Base-by-base conservation (phyloP, 2,113 vertebrate species). In the Lagopus leucura region DNA sequence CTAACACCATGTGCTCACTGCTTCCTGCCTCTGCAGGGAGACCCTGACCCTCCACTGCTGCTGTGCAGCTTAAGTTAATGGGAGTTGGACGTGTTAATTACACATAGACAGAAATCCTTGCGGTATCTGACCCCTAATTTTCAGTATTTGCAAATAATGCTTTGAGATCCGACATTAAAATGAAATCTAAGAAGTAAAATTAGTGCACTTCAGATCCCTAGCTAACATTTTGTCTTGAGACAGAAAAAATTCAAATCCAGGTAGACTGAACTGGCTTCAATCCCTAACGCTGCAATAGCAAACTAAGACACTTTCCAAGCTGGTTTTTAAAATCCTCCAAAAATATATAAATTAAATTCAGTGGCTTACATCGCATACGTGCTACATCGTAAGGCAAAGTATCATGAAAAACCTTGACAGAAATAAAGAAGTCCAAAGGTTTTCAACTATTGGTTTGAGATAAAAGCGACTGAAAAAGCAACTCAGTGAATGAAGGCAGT, bases 291-390 rank as follows among this genome's bases (percentile, higher is more conserved):
- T 93, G 84, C 79, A 96, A 93, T 63, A 94, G 88, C 92, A 97
- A 97, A 87, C 86, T 86, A 95, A 77, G 60, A 93, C 76, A n/a
- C 48, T 70, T 96, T 88, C 92, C 94, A 97, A 94, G 86, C 83
- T 82, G 64, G 65, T 77, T 91, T 72, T 86, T 95, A 96, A 97
- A 95, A 84, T 58, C 52, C 86, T 92, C 92, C 91, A 92, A 97
- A 93, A 97, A 97, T 85, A 95, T 95, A 98, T 98, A 98, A 98
- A 98, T 98, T 97, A 98, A 97, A 96, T 95, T 97, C 93, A 97
- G 96, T 94, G 94, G 95, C 96, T 97, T 97, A 97, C 71, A 47
- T 95, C 92, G 94, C 74, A 93, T 70, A 95, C 64, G 94, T 93
- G 94, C 97, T 97, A 97, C 90, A 93, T 97, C 71, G 40, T 87